Conservation (phyloP, 2,113 vertebrate genomes). For the Ictalurus furcatus region DNA sequence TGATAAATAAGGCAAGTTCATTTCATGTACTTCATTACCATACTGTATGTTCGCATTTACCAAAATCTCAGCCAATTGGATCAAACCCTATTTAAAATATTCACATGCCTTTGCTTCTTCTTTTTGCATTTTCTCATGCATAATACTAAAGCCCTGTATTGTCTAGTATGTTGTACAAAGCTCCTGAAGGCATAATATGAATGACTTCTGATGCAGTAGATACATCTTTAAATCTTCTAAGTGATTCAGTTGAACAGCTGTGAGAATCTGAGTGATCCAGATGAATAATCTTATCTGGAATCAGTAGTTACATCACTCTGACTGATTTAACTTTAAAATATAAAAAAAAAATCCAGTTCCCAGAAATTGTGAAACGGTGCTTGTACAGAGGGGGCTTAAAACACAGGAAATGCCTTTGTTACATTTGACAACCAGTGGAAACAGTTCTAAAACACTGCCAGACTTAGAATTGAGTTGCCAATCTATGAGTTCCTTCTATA, state of each 20-base stretch:
- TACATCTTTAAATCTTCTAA: neutral
- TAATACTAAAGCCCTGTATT: neutral
- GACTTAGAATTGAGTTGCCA: neutral
- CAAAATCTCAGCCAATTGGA: neutral
- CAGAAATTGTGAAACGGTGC: neutral
- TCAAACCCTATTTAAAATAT: neutral
- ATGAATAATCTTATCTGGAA: neutral
- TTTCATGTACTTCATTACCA: neutral
- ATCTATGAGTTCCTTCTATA: constrained; percentile 36
- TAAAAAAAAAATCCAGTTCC: neutral
- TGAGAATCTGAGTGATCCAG: neutral
- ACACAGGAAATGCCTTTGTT: constrained; percentile 19
- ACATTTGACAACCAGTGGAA: neutral
- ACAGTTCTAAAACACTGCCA: neutral
- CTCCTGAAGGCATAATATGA: neutral
- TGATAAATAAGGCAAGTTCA: neutral
- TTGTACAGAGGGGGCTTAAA: neutral
- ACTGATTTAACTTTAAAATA: neutral
- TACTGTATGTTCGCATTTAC: neutral
- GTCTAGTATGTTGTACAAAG: neutral
- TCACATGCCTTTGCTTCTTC: neutral
- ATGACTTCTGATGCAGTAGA: neutral
- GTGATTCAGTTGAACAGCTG: neutral
- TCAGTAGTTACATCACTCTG: neutral
- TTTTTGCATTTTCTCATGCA: neutral